These are phyloP conservation scores for Epiblema foenella DNA, from an alignment of 2,888 invertebrate genomes.

Conservation along the genomic window DNA sequence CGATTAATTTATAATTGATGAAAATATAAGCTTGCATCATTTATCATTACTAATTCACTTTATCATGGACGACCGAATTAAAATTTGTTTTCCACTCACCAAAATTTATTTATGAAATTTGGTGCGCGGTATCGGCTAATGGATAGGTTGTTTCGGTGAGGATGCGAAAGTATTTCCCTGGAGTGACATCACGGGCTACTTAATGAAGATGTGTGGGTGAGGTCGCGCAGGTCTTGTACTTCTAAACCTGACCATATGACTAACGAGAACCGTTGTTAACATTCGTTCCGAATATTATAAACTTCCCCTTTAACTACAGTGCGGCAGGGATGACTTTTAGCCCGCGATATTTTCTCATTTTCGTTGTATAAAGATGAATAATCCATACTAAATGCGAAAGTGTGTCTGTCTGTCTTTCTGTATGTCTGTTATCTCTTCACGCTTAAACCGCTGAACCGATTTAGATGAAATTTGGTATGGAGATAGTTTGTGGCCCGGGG, in stretches of 20 bases:
- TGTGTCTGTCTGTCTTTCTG: no score
- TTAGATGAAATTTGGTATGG: no score
- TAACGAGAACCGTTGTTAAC: constrained; percentile 24
- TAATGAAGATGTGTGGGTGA: constrained; percentile 75
- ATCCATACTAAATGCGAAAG: no score
- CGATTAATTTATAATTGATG: neutral
- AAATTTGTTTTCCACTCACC: constrained; percentile 22
- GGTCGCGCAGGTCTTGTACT: constrained; percentile 59
- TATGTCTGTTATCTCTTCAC: no score
- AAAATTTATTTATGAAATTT: constrained; percentile 39
- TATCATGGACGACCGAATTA: neutral
- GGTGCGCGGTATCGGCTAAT: constrained; percentile 45
- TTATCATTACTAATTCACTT: constrained; percentile 10
- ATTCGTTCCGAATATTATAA: constrained; percentile 14
- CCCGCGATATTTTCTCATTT: neutral
- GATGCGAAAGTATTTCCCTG: constrained; percentile 60
- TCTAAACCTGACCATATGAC: constrained; percentile 48
- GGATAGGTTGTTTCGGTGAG: constrained; percentile 48
- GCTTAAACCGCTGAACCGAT: no score
- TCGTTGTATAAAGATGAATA: no score
- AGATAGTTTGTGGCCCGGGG: no score
- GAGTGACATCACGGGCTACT: constrained; percentile 65
- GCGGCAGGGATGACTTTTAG: neutral
- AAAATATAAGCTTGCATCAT: neutral
- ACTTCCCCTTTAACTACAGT: neutral